Evolutionary conservation across 2,888 invertebrate genomes (phyloP).

Genomic region (Hyppa rectilinea): DNA sequence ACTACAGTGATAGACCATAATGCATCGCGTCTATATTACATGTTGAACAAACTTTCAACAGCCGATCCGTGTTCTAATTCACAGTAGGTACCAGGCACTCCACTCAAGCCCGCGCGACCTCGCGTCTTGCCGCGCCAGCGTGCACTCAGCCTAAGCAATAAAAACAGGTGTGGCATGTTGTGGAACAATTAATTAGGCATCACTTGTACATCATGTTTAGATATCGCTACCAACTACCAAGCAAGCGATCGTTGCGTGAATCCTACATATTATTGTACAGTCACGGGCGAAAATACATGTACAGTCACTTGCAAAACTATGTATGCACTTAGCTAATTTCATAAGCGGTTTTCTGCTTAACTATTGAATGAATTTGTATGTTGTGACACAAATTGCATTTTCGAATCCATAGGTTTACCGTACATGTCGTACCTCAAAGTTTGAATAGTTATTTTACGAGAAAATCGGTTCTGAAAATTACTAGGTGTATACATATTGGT

Average conservation of each 20-base stretch:
- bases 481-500: too few relatives aligned
- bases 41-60: background rate
- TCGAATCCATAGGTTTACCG: too few relatives aligned
- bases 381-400: too few relatives aligned
- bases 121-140: slow-evolving; percentile 16
- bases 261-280: slow-evolving; percentile 26
- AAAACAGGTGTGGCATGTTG: slow-evolving; percentile 58
- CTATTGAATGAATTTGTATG: too few relatives aligned
- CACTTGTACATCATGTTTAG: slow-evolving; percentile 56
- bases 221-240: slow-evolving; percentile 43
- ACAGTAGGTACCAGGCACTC: too few relatives aligned
- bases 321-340: background rate
- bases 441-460: too few relatives aligned
- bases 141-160: slow-evolving; percentile 33
- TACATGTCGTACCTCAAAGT: too few relatives aligned
- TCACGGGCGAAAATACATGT: slow-evolving; percentile 5
- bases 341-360: too few relatives aligned
- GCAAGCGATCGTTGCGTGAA: slow-evolving; percentile 55
- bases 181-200: slow-evolving; percentile 67
- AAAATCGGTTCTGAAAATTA: too few relatives aligned
- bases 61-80: background rate
- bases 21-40: background rate
- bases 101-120: background rate
- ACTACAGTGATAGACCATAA: too few relatives aligned
- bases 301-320: too few relatives aligned